Percentiles rank a stretch among this genome's conserved stretches.
phyloP scores from a whole-genome alignment of 64 coral and sea anemone species.

The Stichodactyla helianthus region DNA sequence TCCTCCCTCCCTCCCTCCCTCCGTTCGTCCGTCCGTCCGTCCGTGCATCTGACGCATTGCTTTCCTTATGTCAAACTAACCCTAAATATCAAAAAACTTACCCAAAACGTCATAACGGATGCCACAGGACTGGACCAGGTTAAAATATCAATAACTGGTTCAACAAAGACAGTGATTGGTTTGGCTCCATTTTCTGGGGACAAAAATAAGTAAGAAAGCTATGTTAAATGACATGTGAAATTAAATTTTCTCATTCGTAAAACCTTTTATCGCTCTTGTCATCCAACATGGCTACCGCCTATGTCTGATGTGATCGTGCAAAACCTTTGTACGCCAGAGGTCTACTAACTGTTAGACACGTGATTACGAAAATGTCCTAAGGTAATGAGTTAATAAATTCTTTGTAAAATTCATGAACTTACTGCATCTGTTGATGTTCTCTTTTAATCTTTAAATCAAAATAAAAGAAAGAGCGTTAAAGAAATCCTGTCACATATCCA shows the following conservation, averaged over 20 bases:
- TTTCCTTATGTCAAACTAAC: too few species aligned
- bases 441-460: slow-evolving; percentile 49
- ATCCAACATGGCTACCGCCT: neutral
- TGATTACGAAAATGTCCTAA: too few species aligned
- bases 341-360: too few species aligned
- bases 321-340: too few species aligned
- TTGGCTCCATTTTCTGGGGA: slow-evolving; percentile 50
- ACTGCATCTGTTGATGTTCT: slow-evolving; percentile 91
- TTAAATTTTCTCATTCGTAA: too few species aligned
- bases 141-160: slow-evolving; percentile 44
- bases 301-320: neutral
- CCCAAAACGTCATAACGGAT: slow-evolving; percentile 73
- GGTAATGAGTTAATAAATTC: too few species aligned
- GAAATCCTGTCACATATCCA: too few species aligned
- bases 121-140: slow-evolving; percentile 71
- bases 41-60: too few species aligned
- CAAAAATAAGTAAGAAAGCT: neutral
- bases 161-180: slow-evolving; percentile 67
- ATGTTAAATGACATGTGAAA: neutral
- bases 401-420: slow-evolving; percentile 24
- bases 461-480: neutral
- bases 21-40: too few species aligned
- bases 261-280: too few species aligned
- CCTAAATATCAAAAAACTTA: slow-evolving; percentile 14
- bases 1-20: too few species aligned